Evolutionary conservation across 2,113 vertebrate species (phyloP), one percentile per base, ranked within the genome.

Genomic region (Ariopsis seemanni): DNA sequence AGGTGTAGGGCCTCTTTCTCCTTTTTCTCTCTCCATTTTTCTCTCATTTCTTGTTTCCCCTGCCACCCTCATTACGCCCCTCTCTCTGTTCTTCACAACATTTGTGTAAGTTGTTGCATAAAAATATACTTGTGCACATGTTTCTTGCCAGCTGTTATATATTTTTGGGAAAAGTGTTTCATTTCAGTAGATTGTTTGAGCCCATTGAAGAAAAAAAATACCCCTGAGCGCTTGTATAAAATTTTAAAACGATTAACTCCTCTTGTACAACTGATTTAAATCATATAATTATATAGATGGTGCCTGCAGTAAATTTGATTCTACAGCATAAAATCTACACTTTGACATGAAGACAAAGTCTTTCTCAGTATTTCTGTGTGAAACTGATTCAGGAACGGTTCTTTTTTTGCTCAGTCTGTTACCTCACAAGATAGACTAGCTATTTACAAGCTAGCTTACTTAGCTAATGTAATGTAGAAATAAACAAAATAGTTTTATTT

Each of bases 81-180:
- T 30, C 69, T 91, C 53, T 85, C 88, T 65, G 86, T 89, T 87
- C 82, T 86, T 82, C 78, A 67, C 8, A 79, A 42, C 63, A 42
- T 82, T 94, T 92, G 90, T 92, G 87, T 92, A 93, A 93, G 65
- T 67, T 87, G 85, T 91, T 89, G 90, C 82, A 84, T 88, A 88
- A 91, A 91, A 81, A 92, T 91, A 88, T 88, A 84, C 85, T 86
- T 87, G 87, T n/a, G 74, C 84, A 82, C 50, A 53, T 30, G 60
- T 65, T 90, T 72, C 85, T 62, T 60, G 42, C 22, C 8, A 67
- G 22, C 30, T 62, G 67, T 83, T 81, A 71, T 86, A 3, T 75
- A 27, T 89, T 30, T 81, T 85, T n/a, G 18, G 42, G 65, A 84
- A 27, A 42, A 9, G 14, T 58, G 27, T 2, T 18, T 5, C 71